These are phyloP conservation scores for Leontopithecus rosalia DNA, from an alignment of 2,797 vertebrate species.

Conservation along the genomic window DNA sequence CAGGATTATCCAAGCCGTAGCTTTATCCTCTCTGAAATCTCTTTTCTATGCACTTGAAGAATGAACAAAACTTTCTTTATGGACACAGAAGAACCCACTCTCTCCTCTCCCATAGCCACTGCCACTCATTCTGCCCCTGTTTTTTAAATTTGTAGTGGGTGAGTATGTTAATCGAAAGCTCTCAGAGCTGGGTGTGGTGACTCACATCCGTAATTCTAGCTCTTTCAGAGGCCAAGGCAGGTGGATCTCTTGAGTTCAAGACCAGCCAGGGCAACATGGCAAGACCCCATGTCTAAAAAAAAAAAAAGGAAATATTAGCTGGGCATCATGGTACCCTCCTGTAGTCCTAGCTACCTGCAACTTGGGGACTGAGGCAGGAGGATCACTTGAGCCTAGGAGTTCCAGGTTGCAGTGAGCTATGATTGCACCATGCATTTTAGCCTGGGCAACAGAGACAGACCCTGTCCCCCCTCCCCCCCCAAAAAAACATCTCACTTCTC, in stretches of 20 bases:
- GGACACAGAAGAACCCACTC: background rate
- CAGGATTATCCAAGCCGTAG: conserved; percentile 7
- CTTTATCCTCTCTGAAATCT: conserved; percentile 53
- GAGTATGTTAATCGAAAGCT: background rate
- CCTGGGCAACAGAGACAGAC: background rate
- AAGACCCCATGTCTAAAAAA: too few species aligned
- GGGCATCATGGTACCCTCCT: background rate
- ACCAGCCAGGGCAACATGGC: background rate
- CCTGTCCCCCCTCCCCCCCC: background rate
- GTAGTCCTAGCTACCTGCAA: background rate
- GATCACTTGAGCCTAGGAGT: background rate
- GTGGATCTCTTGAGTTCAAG: background rate
- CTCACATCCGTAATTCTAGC: background rate
- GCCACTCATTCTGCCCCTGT: background rate
- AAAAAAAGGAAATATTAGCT: background rate
- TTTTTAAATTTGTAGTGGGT: conserved; percentile 30
- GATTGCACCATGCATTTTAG: background rate
- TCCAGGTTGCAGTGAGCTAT: background rate
- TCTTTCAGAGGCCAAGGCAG: background rate
- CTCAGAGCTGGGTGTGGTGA: background rate
- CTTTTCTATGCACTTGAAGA: conserved; percentile 26
- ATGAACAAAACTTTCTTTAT: conserved; percentile 47
- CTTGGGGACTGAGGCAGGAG: background rate
- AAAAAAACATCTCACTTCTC: background rate
- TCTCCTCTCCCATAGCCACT: too few species aligned